Evolutionary conservation across 2,888 invertebrate species (phyloP), one percentile per base, ranked within the genome.

Genomic region (Ophion ellenae): DNA sequence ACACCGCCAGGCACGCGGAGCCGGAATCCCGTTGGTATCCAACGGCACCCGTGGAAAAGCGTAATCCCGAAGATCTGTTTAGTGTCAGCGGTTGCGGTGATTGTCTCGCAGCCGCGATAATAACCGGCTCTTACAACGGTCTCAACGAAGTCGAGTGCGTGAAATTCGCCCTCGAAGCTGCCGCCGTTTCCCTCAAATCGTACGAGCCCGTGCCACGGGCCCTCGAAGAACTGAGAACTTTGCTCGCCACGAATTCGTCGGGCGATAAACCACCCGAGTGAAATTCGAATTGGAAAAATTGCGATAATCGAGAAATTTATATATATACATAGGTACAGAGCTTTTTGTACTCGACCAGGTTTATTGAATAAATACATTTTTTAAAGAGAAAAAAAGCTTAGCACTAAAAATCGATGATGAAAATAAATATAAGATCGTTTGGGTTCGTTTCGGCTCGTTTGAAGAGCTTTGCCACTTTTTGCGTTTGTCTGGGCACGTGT

Each of bases 21-120:
- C 83, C 90, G 40, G 87, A 90, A 67, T 92, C 93, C 5, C 92
- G 90, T 67, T 86, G 92, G 67, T 94, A 94, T 85, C 86, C 90
- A 0, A 87, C 91, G n/a, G 70, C 89, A n/a, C 71, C 47, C 28
- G 64, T 63, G 14, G 45, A 64, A 20, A 74, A 86, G 83, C 2
- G 45, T 81, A 64, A 88, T 57, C 32, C 84, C 1, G 74, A 75
- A 9, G 87, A 90, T 76, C 88, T 84, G 32, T 82, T 89, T 9
- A 93, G 90, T 76, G 93, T 91, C 0, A 93, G 91, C 81, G 94
- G 94, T n/a, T 94, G 93, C 71, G 94, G 94, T 4, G 94, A 94
- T 87, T 94, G 94, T 86, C 88, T 94, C n/a, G 90, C 90, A 6
- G 93, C 93, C 47, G 94, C 93, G 69, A 90, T 94, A 70, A 92